phyloP scores from a whole-genome alignment of 2,113 vertebrate genomes.

The Crotophaga sulcirostris region DNA sequence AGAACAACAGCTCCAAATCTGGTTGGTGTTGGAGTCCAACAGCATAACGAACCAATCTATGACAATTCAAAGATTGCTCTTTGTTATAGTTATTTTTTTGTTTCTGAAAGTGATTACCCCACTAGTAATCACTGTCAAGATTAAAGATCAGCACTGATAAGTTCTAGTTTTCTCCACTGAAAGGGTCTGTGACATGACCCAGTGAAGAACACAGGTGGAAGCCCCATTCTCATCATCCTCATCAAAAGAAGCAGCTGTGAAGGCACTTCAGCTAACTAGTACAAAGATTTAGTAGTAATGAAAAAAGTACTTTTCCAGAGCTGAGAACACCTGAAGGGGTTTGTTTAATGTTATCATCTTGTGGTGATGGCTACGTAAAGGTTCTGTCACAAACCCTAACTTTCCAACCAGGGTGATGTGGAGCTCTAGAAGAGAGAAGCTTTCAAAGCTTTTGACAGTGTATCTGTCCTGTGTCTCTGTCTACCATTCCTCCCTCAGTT shows the following conservation, averaged over 20 bases:
- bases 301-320: not conserved
- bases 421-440: not conserved
- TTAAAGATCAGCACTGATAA: not conserved
- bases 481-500: not conserved
- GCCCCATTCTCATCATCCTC: not conserved
- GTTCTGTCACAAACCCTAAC: not conserved
- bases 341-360: not conserved
- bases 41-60: not conserved
- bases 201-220: not conserved
- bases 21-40: not conserved
- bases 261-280: not conserved
- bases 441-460: not conserved
- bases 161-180: not conserved
- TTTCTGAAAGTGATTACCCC: not conserved
- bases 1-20: not conserved
- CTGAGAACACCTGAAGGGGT: not conserved
- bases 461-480: not conserved
- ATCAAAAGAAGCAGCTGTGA: not conserved
- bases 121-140: not conserved
- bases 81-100: not conserved
- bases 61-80: not conserved
- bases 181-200: not conserved
- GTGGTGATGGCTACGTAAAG: not conserved
- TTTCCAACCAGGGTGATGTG: not conserved
- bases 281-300: not conserved